A percentile compares a stretch with the other conserved stretches of the same genome.
Conservation (phyloP, 23 tunicate genomes). For the Trididemnum nubilum region DNA sequence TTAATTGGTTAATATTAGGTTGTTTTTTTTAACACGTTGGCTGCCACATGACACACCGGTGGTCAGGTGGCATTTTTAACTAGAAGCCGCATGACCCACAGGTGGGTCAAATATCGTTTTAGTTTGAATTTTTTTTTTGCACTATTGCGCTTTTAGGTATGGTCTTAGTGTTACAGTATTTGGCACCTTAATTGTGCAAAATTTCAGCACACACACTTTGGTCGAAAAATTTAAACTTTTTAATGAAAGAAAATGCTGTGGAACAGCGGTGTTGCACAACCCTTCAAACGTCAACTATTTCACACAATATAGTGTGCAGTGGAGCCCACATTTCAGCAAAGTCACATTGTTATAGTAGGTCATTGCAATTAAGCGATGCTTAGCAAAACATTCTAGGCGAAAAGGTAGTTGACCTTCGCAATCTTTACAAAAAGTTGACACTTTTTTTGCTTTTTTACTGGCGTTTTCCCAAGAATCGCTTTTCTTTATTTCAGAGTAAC, state of each 20-base stretch:
- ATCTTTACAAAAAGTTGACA: not conserved
- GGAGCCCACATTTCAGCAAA: not conserved
- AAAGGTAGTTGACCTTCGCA: not conserved
- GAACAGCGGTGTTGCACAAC: not conserved
- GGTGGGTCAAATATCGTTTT: not conserved
- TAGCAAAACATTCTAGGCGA: not conserved
- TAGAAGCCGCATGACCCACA: conserved; percentile 3
- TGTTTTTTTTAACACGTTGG: too few species aligned
- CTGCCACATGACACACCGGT: not conserved
- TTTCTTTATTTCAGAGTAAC: conserved; percentile 21
- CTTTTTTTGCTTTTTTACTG: not conserved
- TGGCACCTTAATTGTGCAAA: conserved; percentile 3
- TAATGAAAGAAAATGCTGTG: not conserved
- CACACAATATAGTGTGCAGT: not conserved
- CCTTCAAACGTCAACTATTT: not conserved
- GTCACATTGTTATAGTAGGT: too few species aligned
- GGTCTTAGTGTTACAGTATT: not conserved
- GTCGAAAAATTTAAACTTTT: not conserved
- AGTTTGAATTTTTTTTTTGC: not conserved
- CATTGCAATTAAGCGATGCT: not conserved
- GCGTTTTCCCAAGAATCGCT: not conserved
- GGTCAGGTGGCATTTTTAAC: not conserved
- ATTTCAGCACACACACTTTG: not conserved
- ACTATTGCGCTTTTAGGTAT: not conserved
- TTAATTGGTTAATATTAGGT: too few species aligned